These are phyloP conservation scores for Phocides pigmalion DNA, from an alignment of 1,140 invertebrate species.

Conservation along the genomic window DNA sequence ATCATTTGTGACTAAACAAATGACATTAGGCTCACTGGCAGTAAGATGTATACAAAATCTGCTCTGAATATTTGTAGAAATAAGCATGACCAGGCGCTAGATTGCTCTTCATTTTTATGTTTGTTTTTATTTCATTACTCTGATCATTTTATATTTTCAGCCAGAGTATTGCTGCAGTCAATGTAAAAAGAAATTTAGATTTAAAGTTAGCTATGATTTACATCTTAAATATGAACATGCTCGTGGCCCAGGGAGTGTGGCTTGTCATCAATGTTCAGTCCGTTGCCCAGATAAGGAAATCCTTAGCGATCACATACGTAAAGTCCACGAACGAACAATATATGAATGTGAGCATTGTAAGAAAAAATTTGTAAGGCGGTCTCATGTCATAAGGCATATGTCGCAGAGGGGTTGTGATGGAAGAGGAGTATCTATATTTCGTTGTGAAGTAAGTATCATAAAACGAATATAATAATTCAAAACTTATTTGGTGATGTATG, in stretches of 20 bases:
- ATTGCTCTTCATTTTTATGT: neutral
- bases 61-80: slow-evolving; percentile 7
- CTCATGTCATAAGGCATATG: slow-evolving; percentile 70
- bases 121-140: slow-evolving; percentile 16
- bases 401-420: slow-evolving; percentile 71
- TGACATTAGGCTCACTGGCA: slow-evolving; percentile 7
- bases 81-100: slow-evolving; percentile 11
- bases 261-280: slow-evolving; percentile 59
- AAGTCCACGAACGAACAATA: slow-evolving; percentile 57
- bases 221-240: slow-evolving; percentile 68
- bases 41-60: slow-evolving; percentile 2
- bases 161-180: slow-evolving; percentile 51
- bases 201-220: slow-evolving; percentile 52
- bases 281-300: slow-evolving; percentile 54
- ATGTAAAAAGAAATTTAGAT: slow-evolving; percentile 69
- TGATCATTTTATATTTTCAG: slow-evolving; percentile 41
- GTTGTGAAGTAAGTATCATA: slow-evolving; percentile 64
- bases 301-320: slow-evolving; percentile 55
- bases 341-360: slow-evolving; percentile 62
- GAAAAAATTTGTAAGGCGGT: slow-evolving; percentile 61
- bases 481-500: too few species aligned
- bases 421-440: slow-evolving; percentile 40
- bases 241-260: slow-evolving; percentile 52
- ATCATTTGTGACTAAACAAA: neutral
- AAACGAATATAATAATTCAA: too few species aligned